Evolutionary conservation across 2,888 invertebrate species (phyloP).

Genomic region (Aproaerema taeniolella): DNA sequence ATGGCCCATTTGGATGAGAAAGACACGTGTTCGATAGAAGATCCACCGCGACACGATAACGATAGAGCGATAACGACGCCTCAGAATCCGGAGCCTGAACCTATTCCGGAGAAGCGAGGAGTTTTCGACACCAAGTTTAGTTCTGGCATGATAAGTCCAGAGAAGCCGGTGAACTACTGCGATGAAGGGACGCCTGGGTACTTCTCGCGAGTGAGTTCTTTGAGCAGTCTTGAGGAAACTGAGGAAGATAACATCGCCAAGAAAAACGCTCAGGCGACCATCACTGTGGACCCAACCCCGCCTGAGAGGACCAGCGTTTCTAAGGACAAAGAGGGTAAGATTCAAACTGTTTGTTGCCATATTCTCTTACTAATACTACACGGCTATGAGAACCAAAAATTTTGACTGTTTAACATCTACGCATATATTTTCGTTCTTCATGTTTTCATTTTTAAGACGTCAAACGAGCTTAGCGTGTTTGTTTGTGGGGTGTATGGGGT

Average conservation of each 20-base stretch:
- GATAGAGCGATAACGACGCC: constrained; percentile 56
- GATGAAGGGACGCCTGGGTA: constrained; percentile 92
- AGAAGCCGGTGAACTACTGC: constrained; percentile 89
- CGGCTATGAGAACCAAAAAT: too few relatives aligned
- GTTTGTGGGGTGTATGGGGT: too few relatives aligned
- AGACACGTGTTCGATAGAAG: constrained; percentile 69
- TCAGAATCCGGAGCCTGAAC: constrained; percentile 36
- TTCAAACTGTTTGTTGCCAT: too few relatives aligned
- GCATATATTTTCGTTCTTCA: too few relatives aligned
- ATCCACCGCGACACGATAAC: constrained; percentile 63
- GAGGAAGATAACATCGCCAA: constrained; percentile 64
- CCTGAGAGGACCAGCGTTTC: constrained; percentile 45
- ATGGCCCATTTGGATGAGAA: constrained; percentile 73
- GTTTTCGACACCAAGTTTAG: constrained; percentile 75
- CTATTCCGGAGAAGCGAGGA: constrained; percentile 44
- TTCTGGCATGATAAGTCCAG: constrained; percentile 85
- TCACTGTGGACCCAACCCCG: constrained; percentile 50
- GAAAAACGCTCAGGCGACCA: constrained; percentile 64
- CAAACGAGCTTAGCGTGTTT: too few relatives aligned
- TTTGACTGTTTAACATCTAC: too few relatives aligned
- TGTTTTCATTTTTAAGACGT: too few relatives aligned
- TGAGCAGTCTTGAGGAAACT: constrained; percentile 77
- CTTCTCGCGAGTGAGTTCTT: constrained; percentile 82
- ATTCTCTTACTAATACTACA: too few relatives aligned
- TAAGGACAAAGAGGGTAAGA: constrained; percentile 66